Conservation (phyloP, 37 sponge, comb jelly and placozoan genomes). For the Agelas oroides region DNA sequence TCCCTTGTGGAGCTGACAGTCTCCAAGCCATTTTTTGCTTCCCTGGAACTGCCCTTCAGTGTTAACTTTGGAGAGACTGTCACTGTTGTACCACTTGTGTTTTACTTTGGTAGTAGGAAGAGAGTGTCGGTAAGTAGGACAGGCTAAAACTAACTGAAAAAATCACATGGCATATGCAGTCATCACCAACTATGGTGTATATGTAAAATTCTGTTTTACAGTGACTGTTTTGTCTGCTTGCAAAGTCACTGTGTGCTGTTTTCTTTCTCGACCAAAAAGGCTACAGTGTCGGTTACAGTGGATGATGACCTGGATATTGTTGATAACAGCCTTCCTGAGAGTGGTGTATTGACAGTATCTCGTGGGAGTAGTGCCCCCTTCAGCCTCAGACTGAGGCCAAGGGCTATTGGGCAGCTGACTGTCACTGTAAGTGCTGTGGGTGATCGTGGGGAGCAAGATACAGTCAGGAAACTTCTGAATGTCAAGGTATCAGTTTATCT, state of each 20-base stretch:
- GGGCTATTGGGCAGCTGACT: conserved; percentile 48
- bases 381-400: conserved; percentile 23
- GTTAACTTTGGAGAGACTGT: conserved; percentile 67
- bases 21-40: conserved; percentile 61
- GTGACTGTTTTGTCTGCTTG: too few relatives aligned
- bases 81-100: conserved; percentile 44
- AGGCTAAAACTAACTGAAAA: too few relatives aligned
- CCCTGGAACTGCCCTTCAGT: conserved; percentile 67
- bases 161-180: too few relatives aligned
- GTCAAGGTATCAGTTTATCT: conserved; percentile 67
- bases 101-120: conserved; percentile 36
- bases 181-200: too few relatives aligned
- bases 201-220: too few relatives aligned
- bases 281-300: conserved; percentile 10
- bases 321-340: not conserved
- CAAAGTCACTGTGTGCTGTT: too few relatives aligned
- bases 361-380: conserved; percentile 4
- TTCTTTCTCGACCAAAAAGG: conserved; percentile 16
- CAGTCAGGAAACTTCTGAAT: conserved; percentile 46
- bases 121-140: not conserved
- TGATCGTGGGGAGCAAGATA: conserved; percentile 15
- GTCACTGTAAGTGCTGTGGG: conserved; percentile 26
- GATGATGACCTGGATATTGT: conserved; percentile 46
- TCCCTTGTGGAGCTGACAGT: conserved; percentile 15
- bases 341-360: not conserved